Percentiles rank a stretch among this genome's conserved stretches.
Conservation (phyloP, 1,140 invertebrate species). For the Odontomachus brunneus region DNA sequence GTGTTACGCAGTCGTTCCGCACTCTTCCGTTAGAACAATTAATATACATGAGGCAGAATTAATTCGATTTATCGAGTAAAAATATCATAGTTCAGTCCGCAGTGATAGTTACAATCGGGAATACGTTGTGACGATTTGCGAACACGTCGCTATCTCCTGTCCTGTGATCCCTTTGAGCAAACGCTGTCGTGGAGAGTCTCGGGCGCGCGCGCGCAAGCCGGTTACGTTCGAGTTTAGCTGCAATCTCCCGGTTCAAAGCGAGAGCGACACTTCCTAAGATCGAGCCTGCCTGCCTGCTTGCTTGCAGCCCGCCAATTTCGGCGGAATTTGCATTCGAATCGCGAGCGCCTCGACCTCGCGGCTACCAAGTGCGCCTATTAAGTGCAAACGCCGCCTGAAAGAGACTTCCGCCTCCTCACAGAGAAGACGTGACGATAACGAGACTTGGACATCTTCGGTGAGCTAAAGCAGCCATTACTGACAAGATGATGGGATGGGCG, state of each 20-base stretch:
- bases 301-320: constrained; percentile 47
- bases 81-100: background rate
- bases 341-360: constrained; percentile 13
- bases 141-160: background rate
- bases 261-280: constrained; percentile 20
- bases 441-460: constrained; percentile 40
- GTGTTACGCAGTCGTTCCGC: background rate
- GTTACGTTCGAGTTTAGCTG: constrained; percentile 20
- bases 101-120: background rate
- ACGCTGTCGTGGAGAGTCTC: constrained; percentile 7
- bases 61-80: background rate
- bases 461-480: background rate
- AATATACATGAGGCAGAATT: background rate
- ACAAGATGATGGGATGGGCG: background rate
- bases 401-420: constrained; percentile 14
- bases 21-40: constrained; percentile 15
- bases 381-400: constrained; percentile 36
- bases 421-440: constrained; percentile 38
- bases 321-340: constrained; percentile 60
- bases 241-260: constrained; percentile 35
- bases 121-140: background rate
- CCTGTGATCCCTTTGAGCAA: background rate
- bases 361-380: constrained; percentile 38
- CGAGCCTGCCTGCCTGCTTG: background rate
- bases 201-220: background rate